These are phyloP conservation scores for Drosophila prostipennis DNA, from an alignment of 2,888 invertebrate species.

Conservation along the genomic window DNA sequence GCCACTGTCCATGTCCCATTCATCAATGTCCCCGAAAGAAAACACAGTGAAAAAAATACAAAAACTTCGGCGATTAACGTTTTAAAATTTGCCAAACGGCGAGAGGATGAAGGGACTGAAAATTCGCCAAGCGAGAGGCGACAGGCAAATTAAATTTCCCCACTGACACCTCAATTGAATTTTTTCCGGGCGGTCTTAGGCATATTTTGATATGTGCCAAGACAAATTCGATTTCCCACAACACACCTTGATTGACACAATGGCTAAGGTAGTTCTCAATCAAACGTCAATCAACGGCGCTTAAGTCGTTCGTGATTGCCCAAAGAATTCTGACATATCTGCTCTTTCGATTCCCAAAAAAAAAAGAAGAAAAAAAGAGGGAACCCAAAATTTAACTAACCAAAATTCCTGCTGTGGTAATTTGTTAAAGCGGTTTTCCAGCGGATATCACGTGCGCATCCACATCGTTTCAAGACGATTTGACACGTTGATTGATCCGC, in stretches of 20 bases:
- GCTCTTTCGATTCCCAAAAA: neutral
- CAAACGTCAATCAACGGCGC: constrained; percentile 75
- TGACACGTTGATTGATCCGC: constrained; percentile 80
- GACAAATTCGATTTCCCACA: constrained; percentile 60
- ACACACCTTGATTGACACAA: constrained; percentile 70
- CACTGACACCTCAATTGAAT: constrained; percentile 74
- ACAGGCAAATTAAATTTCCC: constrained; percentile 69
- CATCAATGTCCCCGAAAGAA: constrained; percentile 63
- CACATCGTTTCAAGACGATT: constrained; percentile 74
- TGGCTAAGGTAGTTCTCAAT: constrained; percentile 78
- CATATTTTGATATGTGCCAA: constrained; percentile 54
- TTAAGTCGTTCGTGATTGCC: constrained; percentile 61
- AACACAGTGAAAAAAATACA: constrained; percentile 21
- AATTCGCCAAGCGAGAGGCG: constrained; percentile 33
- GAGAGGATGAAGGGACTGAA: constrained; percentile 7
- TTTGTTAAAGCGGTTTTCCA: constrained; percentile 75
- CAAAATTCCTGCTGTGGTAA: constrained; percentile 61
- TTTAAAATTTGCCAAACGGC: constrained; percentile 32
- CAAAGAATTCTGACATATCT: constrained; percentile 28
- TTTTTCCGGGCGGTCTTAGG: constrained; percentile 26
- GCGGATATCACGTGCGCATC: constrained; percentile 76
- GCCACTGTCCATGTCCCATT: constrained; percentile 51
- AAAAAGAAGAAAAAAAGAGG: constrained; percentile 3
- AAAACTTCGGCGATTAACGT: constrained; percentile 47
- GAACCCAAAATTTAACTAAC: constrained; percentile 48